A percentile compares a stretch with the other conserved stretches of the same genome.
Conservation (phyloP, 2,113 vertebrate genomes). For the Orcinus orca region DNA sequence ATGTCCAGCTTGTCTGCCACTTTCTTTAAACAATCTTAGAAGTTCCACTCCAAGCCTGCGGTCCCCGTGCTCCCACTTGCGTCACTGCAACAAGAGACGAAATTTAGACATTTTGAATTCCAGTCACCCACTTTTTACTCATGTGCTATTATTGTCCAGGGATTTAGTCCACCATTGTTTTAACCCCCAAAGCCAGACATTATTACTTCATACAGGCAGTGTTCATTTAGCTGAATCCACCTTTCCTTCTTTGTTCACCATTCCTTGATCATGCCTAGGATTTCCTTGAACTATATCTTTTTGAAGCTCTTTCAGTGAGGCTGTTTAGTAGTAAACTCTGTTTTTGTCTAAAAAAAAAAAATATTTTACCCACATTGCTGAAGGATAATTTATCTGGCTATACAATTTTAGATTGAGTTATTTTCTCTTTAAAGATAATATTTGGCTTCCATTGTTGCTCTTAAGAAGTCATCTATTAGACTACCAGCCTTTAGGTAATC, state of each 20-base stretch:
- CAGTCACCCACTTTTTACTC: not conserved
- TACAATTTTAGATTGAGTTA: not conserved
- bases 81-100: slow-evolving; percentile 73
- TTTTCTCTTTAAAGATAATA: not conserved
- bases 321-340: not conserved
- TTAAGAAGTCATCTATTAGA: not conserved
- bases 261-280: not conserved
- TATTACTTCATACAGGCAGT: not conserved
- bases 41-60: not conserved
- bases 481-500: not conserved
- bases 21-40: slow-evolving; percentile 1
- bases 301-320: not conserved
- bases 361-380: not conserved
- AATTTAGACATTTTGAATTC: not conserved
- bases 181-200: not conserved
- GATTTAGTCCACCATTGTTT: not conserved
- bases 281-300: not conserved
- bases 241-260: not conserved
- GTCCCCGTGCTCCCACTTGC: not conserved
- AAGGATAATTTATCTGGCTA: not conserved
- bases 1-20: slow-evolving; percentile 85
- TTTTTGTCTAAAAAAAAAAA: not conserved
- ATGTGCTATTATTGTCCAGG: not conserved
- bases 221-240: not conserved
- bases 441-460: not conserved